Conservation (phyloP, 2,113 vertebrate species). For the Alexandromys fortis region DNA sequence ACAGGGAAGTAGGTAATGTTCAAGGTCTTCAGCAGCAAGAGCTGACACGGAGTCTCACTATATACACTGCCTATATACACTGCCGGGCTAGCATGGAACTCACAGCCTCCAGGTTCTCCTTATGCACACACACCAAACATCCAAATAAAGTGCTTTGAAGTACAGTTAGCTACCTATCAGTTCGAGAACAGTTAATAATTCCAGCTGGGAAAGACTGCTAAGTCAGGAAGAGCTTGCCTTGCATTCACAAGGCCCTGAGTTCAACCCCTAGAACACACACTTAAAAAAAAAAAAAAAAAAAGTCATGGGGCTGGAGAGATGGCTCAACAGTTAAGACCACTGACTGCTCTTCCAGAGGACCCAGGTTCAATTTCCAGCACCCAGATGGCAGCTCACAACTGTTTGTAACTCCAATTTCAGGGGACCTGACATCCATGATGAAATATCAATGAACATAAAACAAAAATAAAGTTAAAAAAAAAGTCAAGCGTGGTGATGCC, state of each 20-base stretch:
- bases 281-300: background rate
- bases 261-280: background rate
- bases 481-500: background rate
- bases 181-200: background rate
- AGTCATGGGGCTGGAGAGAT: too few relatives aligned
- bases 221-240: background rate
- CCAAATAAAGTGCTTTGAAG: background rate
- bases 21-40: background rate
- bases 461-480: too few relatives aligned
- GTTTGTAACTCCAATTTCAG: too few relatives aligned
- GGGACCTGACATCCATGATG: too few relatives aligned
- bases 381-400: too few relatives aligned
- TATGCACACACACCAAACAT: background rate
- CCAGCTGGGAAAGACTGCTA: background rate
- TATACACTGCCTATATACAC: too few relatives aligned
- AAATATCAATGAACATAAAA: too few relatives aligned
- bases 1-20: background rate
- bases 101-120: background rate
- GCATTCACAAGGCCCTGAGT: background rate
- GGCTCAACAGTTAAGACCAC: too few relatives aligned
- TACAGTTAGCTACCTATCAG: background rate
- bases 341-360: too few relatives aligned
- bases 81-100: background rate
- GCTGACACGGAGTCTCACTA: background rate
- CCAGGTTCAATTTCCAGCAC: too few relatives aligned